Evolutionary conservation across 2,797 vertebrate species (phyloP).

Genomic region (Phrynocephalus forsythii): DNA sequence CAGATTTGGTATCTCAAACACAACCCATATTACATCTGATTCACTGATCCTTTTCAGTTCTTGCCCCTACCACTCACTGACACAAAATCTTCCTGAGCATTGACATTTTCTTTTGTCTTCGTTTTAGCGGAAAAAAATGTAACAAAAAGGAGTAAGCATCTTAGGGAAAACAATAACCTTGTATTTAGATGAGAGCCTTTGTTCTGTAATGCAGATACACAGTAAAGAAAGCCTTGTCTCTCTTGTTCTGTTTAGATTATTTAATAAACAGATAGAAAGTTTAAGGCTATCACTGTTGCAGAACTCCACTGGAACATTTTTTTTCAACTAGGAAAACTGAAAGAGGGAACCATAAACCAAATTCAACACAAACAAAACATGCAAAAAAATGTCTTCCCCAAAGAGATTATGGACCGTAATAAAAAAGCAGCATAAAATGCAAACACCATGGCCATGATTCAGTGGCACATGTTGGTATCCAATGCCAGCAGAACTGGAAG

Average conservation of each 20-base stretch:
- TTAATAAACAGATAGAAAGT: slow-evolving; percentile 39
- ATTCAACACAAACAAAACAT: not conserved
- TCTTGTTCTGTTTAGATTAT: slow-evolving; percentile 32
- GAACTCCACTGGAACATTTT: slow-evolving; percentile 51
- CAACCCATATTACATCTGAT: slow-evolving; percentile 91
- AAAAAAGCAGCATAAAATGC: slow-evolving; percentile 67
- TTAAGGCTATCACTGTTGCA: slow-evolving; percentile 46
- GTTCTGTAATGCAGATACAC: slow-evolving; percentile 49
- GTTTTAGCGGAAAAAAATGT: slow-evolving; percentile 71
- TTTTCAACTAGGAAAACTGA: slow-evolving; percentile 52
- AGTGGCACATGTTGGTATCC: not conserved
- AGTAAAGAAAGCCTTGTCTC: slow-evolving; percentile 47
- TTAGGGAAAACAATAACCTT: slow-evolving; percentile 50
- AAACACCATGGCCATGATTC: slow-evolving; percentile 56
- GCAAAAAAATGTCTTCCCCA: slow-evolving; percentile 55
- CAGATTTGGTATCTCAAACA: slow-evolving; percentile 88
- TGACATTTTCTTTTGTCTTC: slow-evolving; percentile 83
- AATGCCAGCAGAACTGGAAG: no score
- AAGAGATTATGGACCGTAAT: slow-evolving; percentile 56
- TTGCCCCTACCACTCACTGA: slow-evolving; percentile 76
- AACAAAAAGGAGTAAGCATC: slow-evolving; percentile 65
- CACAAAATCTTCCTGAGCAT: slow-evolving; percentile 85
- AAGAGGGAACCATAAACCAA: slow-evolving; percentile 64
- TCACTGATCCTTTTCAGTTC: slow-evolving; percentile 92
- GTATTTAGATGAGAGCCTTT: slow-evolving; percentile 53